phyloP scores from a whole-genome alignment of 2,113 vertebrate species.

The Gopherus evgoodei region DNA sequence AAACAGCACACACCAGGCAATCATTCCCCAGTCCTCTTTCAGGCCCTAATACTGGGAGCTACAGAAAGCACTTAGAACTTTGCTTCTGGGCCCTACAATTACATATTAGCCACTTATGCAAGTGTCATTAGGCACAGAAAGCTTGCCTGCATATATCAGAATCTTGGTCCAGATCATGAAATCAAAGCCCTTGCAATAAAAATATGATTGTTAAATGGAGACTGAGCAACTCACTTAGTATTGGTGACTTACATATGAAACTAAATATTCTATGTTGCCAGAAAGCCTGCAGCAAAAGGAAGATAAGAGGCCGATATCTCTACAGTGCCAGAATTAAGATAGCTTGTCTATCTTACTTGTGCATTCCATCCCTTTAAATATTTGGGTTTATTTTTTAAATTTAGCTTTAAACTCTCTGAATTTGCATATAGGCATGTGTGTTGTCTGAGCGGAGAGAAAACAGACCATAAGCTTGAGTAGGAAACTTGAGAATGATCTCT shows the following conservation, averaged over 20 bases:
- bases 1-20: no score
- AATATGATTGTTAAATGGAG: background rate
- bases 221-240: background rate
- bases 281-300: background rate
- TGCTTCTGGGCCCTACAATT: no score
- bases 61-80: no score
- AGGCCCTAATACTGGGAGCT: no score
- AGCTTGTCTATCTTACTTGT: background rate
- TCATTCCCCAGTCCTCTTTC: background rate
- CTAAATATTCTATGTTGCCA: background rate
- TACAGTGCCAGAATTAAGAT: background rate
- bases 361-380: background rate
- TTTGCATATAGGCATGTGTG: background rate
- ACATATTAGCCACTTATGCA: background rate
- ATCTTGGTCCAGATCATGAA: background rate
- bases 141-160: background rate
- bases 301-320: background rate
- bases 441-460: background rate
- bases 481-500: background rate
- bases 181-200: no score
- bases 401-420: background rate
- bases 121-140: background rate
- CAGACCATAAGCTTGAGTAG: background rate
- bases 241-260: background rate
- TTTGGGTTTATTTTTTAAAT: background rate